Percentiles rank a stretch among this genome's conserved stretches.
phyloP scores from a whole-genome alignment of 2,113 vertebrate genomes.

The Speoplatyrhinus poulsoni region DNA sequence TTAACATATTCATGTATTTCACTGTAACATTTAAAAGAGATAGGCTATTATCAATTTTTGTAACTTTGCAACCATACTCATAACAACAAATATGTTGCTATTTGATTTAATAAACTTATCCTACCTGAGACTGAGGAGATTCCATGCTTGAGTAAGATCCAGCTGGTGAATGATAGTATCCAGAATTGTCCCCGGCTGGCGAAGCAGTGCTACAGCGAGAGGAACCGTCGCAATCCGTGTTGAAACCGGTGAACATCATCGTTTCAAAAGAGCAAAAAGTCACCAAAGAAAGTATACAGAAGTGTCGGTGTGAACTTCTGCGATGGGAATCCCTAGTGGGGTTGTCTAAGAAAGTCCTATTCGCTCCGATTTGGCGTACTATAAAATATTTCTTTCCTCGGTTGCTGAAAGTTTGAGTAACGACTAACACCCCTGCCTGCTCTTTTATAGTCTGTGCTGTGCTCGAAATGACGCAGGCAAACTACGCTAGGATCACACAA shows the following conservation, averaged over 20 bases:
- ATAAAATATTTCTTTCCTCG: not conserved
- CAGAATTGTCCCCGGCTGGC: conserved; percentile 83
- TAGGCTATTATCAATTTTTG: not conserved
- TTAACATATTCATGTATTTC: not conserved
- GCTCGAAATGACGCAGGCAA: conserved; percentile 50
- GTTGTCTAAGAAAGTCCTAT: conserved; percentile 13
- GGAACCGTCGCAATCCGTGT: conserved; percentile 88
- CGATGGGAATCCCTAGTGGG: conserved; percentile 35
- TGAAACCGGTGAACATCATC: conserved; percentile 89
- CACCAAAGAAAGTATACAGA: conserved; percentile 29
- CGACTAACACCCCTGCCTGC: not conserved
- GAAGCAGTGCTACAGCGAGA: conserved; percentile 96
- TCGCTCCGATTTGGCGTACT: not conserved
- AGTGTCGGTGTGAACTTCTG: conserved; percentile 5
- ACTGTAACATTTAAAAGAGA: not conserved
- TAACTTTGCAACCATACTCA: not conserved
- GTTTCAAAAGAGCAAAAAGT: conserved; percentile 14
- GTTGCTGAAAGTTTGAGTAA: conserved; percentile 62
- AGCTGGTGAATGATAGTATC: conserved; percentile 84
- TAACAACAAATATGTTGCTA: not conserved
- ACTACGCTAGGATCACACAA: not conserved
- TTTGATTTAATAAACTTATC: conserved; percentile 26
- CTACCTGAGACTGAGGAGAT: conserved; percentile 87
- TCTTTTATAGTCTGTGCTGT: conserved; percentile 37
- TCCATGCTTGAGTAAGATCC: conserved; percentile 89